These are phyloP conservation scores for Hydrocynus forskahlii DNA, from an alignment of 2,797 vertebrate species.

Conservation along the genomic window DNA sequence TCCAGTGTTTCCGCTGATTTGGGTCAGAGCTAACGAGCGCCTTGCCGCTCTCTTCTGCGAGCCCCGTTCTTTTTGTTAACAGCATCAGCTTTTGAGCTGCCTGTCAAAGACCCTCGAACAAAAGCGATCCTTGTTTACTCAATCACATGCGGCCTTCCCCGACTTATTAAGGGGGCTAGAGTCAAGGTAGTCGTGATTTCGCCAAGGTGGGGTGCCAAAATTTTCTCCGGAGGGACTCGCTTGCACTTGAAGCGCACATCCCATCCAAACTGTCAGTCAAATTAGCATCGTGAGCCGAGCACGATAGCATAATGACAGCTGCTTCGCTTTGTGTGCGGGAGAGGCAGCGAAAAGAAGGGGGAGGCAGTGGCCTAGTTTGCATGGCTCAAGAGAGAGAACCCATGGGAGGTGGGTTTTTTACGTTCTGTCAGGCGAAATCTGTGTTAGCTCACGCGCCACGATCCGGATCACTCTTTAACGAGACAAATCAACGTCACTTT, in stretches of 20 bases:
- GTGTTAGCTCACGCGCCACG: not conserved
- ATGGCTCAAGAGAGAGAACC: slow-evolving; percentile 10
- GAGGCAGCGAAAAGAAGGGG: slow-evolving; percentile 59
- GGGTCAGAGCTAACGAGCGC: slow-evolving; percentile 81
- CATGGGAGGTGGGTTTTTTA: slow-evolving; percentile 20
- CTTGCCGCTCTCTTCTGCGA: slow-evolving; percentile 6
- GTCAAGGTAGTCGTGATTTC: not conserved
- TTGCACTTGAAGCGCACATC: not conserved
- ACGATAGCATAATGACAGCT: slow-evolving; percentile 57
- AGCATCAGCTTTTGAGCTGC: not conserved
- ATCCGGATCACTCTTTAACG: not conserved
- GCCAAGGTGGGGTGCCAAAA: slow-evolving; percentile 40
- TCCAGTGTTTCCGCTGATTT: slow-evolving; percentile 79
- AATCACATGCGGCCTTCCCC: not conserved
- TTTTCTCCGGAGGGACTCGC: slow-evolving; percentile 41
- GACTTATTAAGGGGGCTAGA: slow-evolving; percentile 18
- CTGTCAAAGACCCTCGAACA: not conserved
- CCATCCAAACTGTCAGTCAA: slow-evolving; percentile 3
- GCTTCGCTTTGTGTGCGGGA: slow-evolving; percentile 44
- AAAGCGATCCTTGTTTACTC: not conserved
- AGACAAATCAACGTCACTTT: slow-evolving; percentile 21
- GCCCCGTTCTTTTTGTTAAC: slow-evolving; percentile 39
- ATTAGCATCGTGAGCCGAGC: slow-evolving; percentile 54
- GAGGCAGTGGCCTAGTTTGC: slow-evolving; percentile 45
- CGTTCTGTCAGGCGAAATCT: slow-evolving; percentile 40